Base-by-base conservation (phyloP, 2,797 vertebrate species). In the Epinephelus awoara region DNA sequence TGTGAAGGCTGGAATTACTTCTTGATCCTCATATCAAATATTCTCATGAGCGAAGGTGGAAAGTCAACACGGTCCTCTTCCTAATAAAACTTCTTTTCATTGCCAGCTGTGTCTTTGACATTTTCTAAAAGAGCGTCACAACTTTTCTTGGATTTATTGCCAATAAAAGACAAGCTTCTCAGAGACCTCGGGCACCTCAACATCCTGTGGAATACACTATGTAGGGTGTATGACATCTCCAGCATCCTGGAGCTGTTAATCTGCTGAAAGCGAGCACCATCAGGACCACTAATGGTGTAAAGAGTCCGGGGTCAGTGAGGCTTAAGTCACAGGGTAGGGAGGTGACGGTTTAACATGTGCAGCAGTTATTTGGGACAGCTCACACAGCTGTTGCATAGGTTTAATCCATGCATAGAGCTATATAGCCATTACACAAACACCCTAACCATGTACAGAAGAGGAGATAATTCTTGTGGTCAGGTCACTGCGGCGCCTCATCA, bases 361-460 rank as follows among this genome's bases (percentile, higher is more conserved):
- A 69, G 71, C 76, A 76, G 34, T 75, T 77, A 82, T 78, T 76
- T 59, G 54, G 84, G 67, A 79, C 73, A 29, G 64, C 29, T 81
- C 70, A 6, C 69, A 57, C 88, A 90, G 70, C 75, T 91, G 87
- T 77, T 89, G 72, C 54, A 82, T 75, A 72, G 55, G 50, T 79
- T 55, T 92, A 88, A 92, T 89, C 90, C 82, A 47, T 5, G 65
- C 70, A 68, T 68, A 69, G 69, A 79, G 77, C 78, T 64, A 62
- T 61, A 57, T 9, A 87, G 71, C 65, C 58, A 25, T 62, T 51
- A 74, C 75, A 80, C 50, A 83, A 63, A 76, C 74, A 72, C 84
- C 80, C 54, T 46, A 79, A 62, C 67, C 18, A 46, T 46, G n/a
- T 55, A 50, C 67, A 67, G 64, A 71, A 42, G 21, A 80, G 47